Base-by-base conservation (phyloP, 2,888 invertebrate species). In the Clitarchus hookeri region DNA sequence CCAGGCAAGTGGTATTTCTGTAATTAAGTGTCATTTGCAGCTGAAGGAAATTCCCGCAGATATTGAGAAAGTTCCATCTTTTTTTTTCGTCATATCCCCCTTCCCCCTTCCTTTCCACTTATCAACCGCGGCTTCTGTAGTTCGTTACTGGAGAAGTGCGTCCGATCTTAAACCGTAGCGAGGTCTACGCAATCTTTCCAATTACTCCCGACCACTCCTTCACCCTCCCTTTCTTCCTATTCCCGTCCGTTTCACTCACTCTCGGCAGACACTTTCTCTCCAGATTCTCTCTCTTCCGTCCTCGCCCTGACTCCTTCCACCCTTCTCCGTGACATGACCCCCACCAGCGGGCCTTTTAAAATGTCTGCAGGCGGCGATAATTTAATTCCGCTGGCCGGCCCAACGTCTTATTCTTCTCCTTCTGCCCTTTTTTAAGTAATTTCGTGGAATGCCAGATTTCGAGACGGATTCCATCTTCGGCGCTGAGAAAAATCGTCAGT, bases 1-100 rank as follows among this genome's bases (percentile, higher is more conserved):
- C 65, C 65, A n/a, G 65, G 65, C 65, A 65, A 65, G 65, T 65
- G 65, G 65, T 65, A 65, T 65, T 65, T 65, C 65, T 65, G 65
- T 65, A 65, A 65, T 65, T 65, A 65, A 65, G 65, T 65, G 65
- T 65, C 65, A 65, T 65, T 65, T 65, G 65, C 65, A 65, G 65
- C 65, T 65, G 65, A 23, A 65, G 65, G 65, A 8, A 65, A 65
- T 65, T 65, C 65, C 65, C 65, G 65, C 65, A 65, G 65, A 65
- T 65, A 65, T 65, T 65, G 65, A 65, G 65, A 65, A 65, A 65
- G 65, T 65, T 65, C 23, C 23, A 19, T 23, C n/a, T 8, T 65
- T 65, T 65, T 65, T n/a, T 65, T 65, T 65, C n/a, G 23, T 65
- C 65, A 4, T 19, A 16, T 53, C 16, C 65, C 16, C n/a, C 65